Evolutionary conservation across 2,113 vertebrate species (phyloP), one percentile per base, ranked within the genome.

Genomic region (Rutilus rutilus): DNA sequence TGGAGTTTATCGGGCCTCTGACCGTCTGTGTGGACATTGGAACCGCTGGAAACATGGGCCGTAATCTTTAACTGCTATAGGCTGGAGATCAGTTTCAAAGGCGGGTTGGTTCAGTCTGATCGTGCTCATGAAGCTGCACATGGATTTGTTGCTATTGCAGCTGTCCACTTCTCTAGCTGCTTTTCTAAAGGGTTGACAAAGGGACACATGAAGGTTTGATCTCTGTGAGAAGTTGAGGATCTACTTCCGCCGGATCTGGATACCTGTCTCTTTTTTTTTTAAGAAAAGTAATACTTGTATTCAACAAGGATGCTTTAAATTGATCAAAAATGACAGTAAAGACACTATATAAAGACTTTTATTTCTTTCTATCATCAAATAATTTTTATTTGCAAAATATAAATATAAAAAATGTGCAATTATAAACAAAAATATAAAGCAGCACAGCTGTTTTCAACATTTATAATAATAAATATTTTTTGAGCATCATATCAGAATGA

Each of bases 11-110:
- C 73, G 79, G n/a, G 62, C 14, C 27, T 47, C 12, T 50, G 19
- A 11, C 36, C 1, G 21, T 42, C 57, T 47, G 25, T 50, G 27
- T 57, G 50, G 60, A 82, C 87, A 77, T 45, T 82, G 83, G 65
- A 81, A 75, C 67, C 11, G 12, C 50, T 54, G 77, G 60, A 79
- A 86, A 83, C 21, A 71, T 45, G 12, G n/a, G 2, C 17, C 36
- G 27, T 77, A 85, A 71, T 82, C 39, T 88, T 85, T 85, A 88
- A 85, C 84, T 62, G 81, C 50, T 39, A 5, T 76, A 36, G 36
- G 47, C 23, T 62, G 19, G 19, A 57, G 74, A 81, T 86, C 57
- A 30, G 27, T 84, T 86, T 88, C 77, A 88, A 86, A 86, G 74
- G 74, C 54, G 21, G 52, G 39, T 65, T 75, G 50, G 36, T 42